A percentile compares a stretch with the other conserved stretches of the same genome.
Conservation (phyloP, 2,113 vertebrate genomes). For the Antigone vipio region DNA sequence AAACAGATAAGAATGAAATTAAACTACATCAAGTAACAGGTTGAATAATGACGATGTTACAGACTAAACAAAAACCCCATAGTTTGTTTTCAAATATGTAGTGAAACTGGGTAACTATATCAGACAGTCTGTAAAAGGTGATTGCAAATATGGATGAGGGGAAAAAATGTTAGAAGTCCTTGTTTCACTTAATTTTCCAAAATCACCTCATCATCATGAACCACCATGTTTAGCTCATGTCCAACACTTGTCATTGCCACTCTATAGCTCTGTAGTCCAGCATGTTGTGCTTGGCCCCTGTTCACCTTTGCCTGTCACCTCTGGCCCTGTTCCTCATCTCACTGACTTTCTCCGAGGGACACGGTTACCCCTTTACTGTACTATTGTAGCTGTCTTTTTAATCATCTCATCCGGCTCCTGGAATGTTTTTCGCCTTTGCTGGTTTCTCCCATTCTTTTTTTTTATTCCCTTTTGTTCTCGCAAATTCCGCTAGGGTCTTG, state of each 20-base stretch:
- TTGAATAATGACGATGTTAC: constrained; percentile 40
- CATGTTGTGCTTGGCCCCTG: neutral
- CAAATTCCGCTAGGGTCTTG: neutral
- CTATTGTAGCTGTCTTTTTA: neutral
- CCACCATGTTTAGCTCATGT: neutral
- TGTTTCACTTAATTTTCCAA: neutral
- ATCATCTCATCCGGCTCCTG: neutral
- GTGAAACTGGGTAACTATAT: neutral
- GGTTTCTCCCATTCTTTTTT: neutral
- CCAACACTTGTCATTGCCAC: neutral
- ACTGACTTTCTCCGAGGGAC: neutral
- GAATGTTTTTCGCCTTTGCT: neutral
- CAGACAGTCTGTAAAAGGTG: neutral
- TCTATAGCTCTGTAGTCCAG: neutral
- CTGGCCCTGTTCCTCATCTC: neutral
- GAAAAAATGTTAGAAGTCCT: neutral
- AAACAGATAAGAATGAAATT: constrained; percentile 80
- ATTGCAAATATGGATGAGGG: neutral
- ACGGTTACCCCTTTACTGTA: neutral
- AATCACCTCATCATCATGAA: neutral
- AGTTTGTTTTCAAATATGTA: constrained; percentile 30
- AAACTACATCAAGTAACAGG: constrained; percentile 52
- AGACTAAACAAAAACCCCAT: constrained; percentile 37
- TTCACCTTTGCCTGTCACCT: neutral
- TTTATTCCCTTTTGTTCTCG: neutral